Evolutionary conservation across 2,113 vertebrate genomes (phyloP), one percentile per base, ranked within the genome.

Genomic region (Daubentonia madagascariensis): DNA sequence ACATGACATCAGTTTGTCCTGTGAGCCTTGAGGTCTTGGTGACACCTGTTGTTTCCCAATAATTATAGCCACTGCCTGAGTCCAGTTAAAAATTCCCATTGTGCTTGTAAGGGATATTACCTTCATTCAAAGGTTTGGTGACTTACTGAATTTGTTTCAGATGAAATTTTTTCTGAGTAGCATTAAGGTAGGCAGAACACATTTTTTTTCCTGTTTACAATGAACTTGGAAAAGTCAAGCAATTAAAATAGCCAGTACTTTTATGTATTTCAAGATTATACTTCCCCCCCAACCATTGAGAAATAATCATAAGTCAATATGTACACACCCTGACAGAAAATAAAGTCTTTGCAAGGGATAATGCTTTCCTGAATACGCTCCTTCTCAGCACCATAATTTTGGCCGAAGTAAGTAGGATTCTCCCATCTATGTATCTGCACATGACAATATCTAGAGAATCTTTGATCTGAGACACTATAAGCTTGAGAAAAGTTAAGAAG

Each of bases 241-340:
- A 63, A 85, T 89, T 72, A 86, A 91, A 89, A 92, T 61, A 83
- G 37, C 12, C 14, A 94, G 8, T 35, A 30, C 5, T 94, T 84
- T 81, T 67, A 84, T 35, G 2, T 86, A 91, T 72, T 89, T 96
- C 45, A 94, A 96, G 45, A 88, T 59, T 67, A n/a, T 32, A 63
- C 22, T 67, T 20, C 76, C 50, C 13, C 8, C 28, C 3, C 37
- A 18, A 3, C 67, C 17, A 45, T 6, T 96, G 54, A 94, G 25
- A 97, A 87, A 88, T 88, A 95, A 45, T 81, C 63, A 4, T 78
- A 72, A 61, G 6, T 93, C 28, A 48, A n/a, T 40, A 61, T 28
- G 1, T 40, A 80, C 30, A 85, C 16, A 43, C 5, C 9, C 3
- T 78, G 9, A 48, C 9, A 52, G 50, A 85, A 84, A 86, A 48